Evolutionary conservation across 1,140 invertebrate species (phyloP), one percentile per base, ranked within the genome.

Genomic region (Eumeta japonica): DNA sequence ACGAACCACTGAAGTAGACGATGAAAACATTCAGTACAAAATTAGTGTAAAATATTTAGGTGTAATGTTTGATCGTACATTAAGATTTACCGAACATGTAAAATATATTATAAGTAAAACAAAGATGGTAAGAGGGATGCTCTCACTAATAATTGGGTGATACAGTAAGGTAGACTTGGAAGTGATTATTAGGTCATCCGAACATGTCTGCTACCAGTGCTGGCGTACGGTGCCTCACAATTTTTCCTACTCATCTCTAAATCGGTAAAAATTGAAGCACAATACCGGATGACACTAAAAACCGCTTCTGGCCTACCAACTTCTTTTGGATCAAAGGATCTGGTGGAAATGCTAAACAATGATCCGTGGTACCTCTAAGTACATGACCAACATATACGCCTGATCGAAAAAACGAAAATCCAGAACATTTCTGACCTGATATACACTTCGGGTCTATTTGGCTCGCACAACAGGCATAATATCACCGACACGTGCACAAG

Each of bases 321-420:
- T 19, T 18, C 16, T 18, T 12, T 35, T 19, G 33, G 20, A 14
- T 19, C 33, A 16, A 13, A 16, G 20, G 16, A 13, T 7, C 17
- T 35, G 2, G 18, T 16, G 16, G 33, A 35, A 10, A 35, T 35
- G 33, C 33, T 35, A 7, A 18, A 35, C 17, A 19, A 18, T 16
- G 33, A 35, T 18, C 33, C 33, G 14, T 35, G 33, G 33, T 18
- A 35, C 33, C 33, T 35, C 33, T n/a, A n/a, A n/a, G n/a, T n/a
- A n/a, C n/a, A n/a, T n/a, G n/a, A n/a, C n/a, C n/a, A n/a, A n/a
- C n/a, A n/a, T n/a, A n/a, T n/a, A n/a, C n/a, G n/a, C n/a, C n/a
- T n/a, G n/a, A n/a, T n/a, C n/a, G n/a, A n/a, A n/a, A n/a, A n/a
- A n/a, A n/a, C n/a, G n/a, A n/a, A n/a, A n/a, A n/a, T n/a, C n/a